Base-by-base conservation (phyloP, 2,797 vertebrate genomes). In the Enteromius mattozi region DNA sequence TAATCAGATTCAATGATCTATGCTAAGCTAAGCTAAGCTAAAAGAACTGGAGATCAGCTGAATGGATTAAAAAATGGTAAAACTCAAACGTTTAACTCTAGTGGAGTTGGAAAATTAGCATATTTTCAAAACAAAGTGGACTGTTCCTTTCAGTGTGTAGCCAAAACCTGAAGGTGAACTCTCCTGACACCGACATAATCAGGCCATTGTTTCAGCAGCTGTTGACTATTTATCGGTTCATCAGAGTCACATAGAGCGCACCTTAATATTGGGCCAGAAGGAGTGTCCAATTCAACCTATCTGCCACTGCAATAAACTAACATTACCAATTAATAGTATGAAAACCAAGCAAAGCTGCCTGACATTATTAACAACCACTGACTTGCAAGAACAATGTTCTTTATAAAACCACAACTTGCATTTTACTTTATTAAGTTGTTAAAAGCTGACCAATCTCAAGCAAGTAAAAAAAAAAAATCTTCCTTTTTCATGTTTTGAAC, bases 361-460 rank as follows among this genome's bases (percentile, higher is more conserved):
- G n/a, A 49, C 51, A 10, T 76, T 66, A 37, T n/a, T 37, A 33
- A 76, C 16, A 51, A 76, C 81, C 59, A 54, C 42, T 66, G 19
- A 19, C 27, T 82, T 74, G 19, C 80, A 65, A 82, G 74, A 63
- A 19, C 10, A 63, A 72, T 35, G 37, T 82, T 74, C 56, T 49
- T 30, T 65, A 42, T 37, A 14, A 14, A 45, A 63, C 7, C 27
- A 17, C 14, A 72, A 59, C n/a, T 8, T 42, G 66, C 49, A 40
- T 33, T 81, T 72, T 16, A 61, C 51, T 40, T n/a, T n/a, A n/a
- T 19, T 7, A 35, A 17, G 19, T 63, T 74, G 40, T 72, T 61
- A 14, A 81, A 81, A 19, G 0, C 79, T 14, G 37, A 30, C 69
- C 14, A 17, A 63, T 82, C 35, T 59, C 16, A 71, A n/a, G 16